A percentile compares a stretch with the other conserved stretches of the same genome.
These are phyloP conservation scores for Agonopterix heracliana DNA, from an alignment of 2,888 invertebrate species.

Conservation along the genomic window DNA sequence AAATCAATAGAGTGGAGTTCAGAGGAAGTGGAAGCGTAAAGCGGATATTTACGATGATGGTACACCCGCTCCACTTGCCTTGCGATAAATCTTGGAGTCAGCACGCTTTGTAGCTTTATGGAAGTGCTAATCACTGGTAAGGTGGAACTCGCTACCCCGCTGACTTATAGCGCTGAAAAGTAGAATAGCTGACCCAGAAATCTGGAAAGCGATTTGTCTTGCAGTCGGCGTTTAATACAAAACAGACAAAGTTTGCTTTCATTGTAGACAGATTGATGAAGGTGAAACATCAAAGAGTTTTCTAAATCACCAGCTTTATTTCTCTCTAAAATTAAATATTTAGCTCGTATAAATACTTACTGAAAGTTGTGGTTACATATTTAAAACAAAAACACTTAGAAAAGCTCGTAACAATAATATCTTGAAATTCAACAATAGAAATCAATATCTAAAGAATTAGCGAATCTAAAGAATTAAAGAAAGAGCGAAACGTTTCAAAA, in stretches of 20 bases:
- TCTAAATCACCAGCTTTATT: not conserved
- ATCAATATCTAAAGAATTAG: not conserved
- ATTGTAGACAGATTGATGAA: constrained; percentile 6
- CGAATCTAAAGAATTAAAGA: not conserved
- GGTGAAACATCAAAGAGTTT: constrained; percentile 6
- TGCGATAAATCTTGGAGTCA: constrained; percentile 50
- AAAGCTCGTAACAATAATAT: no score
- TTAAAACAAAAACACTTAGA: not conserved
- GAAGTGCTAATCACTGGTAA: constrained; percentile 43
- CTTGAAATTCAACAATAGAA: not conserved
- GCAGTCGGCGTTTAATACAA: constrained; percentile 2
- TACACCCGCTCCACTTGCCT: constrained; percentile 39
- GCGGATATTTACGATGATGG: constrained; percentile 64
- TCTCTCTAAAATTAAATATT: no score
- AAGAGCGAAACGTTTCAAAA: not conserved
- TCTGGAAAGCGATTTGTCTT: constrained; percentile 18
- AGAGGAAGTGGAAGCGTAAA: constrained; percentile 58
- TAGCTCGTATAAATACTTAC: no score
- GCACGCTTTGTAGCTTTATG: constrained; percentile 55
- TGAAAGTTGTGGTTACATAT: no score
- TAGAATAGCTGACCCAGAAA: constrained; percentile 19
- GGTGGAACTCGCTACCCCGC: constrained; percentile 13
- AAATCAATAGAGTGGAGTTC: constrained; percentile 68
- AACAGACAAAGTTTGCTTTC: constrained; percentile 5
- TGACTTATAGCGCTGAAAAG: constrained; percentile 21